Evolutionary conservation across 2,113 vertebrate species (phyloP).

Genomic region (Strigops habroptila): DNA sequence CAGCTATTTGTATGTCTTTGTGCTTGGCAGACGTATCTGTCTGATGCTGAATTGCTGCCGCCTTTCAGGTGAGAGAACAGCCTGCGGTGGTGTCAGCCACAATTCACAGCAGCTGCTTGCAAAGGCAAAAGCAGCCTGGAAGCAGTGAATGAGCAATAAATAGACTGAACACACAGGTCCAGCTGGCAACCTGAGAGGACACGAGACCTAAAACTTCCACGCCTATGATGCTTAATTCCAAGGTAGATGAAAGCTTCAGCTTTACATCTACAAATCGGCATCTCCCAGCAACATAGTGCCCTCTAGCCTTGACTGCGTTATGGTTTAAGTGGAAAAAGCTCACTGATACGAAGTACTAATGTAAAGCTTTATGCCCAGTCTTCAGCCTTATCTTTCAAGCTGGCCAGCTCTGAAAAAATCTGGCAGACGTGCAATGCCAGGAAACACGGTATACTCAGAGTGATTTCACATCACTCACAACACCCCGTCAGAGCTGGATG

Average conservation of each 20-base stretch:
- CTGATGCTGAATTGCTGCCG: background rate
- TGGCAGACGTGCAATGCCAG: background rate
- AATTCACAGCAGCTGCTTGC: background rate
- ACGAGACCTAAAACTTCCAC: background rate
- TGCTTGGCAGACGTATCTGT: background rate
- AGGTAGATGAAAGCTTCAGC: background rate
- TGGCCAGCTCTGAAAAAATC: background rate
- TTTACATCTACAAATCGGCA: background rate
- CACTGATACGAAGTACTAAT: background rate
- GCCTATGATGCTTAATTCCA: background rate
- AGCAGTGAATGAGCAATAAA: background rate
- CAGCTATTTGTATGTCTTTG: background rate
- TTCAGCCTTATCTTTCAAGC: background rate
- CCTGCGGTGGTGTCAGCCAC: background rate
- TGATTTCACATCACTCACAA: background rate
- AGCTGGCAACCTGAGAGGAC: background rate
- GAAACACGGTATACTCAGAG: background rate
- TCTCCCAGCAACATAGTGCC: constrained; percentile 46
- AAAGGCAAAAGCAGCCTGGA: background rate
- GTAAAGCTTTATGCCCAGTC: background rate
- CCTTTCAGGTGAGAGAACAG: background rate
- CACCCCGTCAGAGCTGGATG: background rate
- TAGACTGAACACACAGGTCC: background rate
- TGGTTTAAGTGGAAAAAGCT: background rate
- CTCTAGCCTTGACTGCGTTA: constrained; percentile 33